Evolutionary conservation across 2,113 vertebrate genomes (phyloP).

Genomic region (Rhegmatorhina hoffmannsi): DNA sequence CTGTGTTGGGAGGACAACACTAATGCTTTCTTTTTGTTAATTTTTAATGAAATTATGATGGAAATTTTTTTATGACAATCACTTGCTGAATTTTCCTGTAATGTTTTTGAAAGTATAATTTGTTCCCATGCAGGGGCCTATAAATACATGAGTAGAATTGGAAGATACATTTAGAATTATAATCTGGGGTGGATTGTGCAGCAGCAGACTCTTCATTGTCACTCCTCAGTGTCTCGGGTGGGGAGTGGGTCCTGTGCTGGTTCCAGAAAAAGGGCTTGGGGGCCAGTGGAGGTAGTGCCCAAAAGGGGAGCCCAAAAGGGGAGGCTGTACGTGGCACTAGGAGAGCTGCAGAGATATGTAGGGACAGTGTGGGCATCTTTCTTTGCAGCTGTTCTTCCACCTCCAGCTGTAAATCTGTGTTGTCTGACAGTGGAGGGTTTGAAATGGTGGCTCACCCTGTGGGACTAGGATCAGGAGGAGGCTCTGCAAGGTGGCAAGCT

Average conservation of each 20-base stretch:
- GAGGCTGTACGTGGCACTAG: background rate
- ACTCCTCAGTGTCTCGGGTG: fast-evolving
- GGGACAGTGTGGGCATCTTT: background rate
- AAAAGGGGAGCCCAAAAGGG: background rate
- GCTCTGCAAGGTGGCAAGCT: background rate
- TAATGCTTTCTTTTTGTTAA: constrained; percentile 59
- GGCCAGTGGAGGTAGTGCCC: background rate
- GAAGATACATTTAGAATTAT: constrained; percentile 11
- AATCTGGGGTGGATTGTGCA: background rate
- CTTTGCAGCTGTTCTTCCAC: background rate
- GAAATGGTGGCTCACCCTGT: background rate
- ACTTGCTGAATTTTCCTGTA: constrained; percentile 45
- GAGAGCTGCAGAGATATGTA: background rate
- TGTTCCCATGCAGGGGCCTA: background rate
- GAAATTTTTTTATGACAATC: constrained; percentile 21
- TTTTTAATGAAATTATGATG: constrained; percentile 66
- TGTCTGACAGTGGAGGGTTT: background rate
- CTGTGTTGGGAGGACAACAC: constrained; percentile 5
- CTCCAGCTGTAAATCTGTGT: background rate
- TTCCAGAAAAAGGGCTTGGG: background rate
- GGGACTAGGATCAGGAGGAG: background rate
- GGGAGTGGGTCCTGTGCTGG: background rate
- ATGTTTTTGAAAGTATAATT: constrained; percentile 26
- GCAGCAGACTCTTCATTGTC: background rate
- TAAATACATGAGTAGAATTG: constrained; percentile 31